A percentile compares a stretch with the other conserved stretches of the same genome.
These are phyloP conservation scores for Dione vanillae DNA, from an alignment of 2,888 invertebrate genomes.

Conservation along the genomic window DNA sequence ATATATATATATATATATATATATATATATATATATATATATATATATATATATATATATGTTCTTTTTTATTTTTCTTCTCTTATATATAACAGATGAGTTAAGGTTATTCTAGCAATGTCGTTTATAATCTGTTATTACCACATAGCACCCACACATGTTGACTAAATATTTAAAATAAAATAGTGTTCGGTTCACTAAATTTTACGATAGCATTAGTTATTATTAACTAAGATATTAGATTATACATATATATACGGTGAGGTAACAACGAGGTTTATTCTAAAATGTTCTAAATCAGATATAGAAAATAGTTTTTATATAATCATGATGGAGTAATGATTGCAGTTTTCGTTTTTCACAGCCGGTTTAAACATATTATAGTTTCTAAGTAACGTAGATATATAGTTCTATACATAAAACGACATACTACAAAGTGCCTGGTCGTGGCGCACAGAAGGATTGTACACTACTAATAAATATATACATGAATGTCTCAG, in stretches of 20 bases:
- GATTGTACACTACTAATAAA: constrained; percentile 11
- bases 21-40: neutral
- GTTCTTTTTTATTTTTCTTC: neutral
- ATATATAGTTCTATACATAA: neutral
- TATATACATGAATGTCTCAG: neutral
- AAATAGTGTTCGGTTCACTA: neutral
- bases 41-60: neutral
- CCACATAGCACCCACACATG: neutral
- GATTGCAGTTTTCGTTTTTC: neutral
- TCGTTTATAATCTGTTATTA: neutral
- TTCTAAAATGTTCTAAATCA: constrained; percentile 19
- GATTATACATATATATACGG: constrained; percentile 14
- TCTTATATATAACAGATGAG: neutral
- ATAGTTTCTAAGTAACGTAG: neutral
- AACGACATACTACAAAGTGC: neutral
- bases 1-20: neutral
- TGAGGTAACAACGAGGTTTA: constrained; percentile 14
- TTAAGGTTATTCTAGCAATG: neutral
- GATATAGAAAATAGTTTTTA: constrained; percentile 16
- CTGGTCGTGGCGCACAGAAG: neutral
- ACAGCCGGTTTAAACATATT: neutral
- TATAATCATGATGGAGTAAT: constrained; percentile 8
- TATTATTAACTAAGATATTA: constrained; percentile 2
- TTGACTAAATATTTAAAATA: constrained; percentile 1
- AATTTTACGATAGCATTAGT: constrained; percentile 1